phyloP scores from a whole-genome alignment of 2,113 vertebrate genomes.

The Chaenogobius annularis region DNA sequence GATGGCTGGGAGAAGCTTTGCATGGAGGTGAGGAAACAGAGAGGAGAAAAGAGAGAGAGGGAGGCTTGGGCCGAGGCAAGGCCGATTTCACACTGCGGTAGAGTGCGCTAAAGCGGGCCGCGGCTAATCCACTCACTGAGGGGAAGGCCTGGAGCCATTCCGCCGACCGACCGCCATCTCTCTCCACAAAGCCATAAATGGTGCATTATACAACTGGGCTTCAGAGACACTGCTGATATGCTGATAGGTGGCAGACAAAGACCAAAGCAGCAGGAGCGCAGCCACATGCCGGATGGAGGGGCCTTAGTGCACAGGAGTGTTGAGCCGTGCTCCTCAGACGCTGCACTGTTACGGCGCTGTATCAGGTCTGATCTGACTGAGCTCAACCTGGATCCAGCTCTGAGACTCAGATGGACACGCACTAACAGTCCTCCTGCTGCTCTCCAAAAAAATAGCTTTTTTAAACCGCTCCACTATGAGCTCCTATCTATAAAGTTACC shows the following conservation, averaged over 20 bases:
- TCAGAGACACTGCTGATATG: conserved; percentile 78
- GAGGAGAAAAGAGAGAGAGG: conserved; percentile 30
- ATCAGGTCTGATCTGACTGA: conserved; percentile 55
- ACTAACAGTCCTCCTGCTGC: conserved; percentile 48
- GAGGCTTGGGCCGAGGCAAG: conserved; percentile 59
- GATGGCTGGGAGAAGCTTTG: conserved; percentile 80
- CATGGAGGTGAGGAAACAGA: conserved; percentile 71
- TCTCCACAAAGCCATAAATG: conserved; percentile 75
- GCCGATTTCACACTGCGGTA: conserved; percentile 79
- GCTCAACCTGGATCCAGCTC: conserved; percentile 48
- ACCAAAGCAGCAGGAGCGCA: conserved; percentile 68
- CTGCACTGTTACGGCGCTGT: conserved; percentile 44
- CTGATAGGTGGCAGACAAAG: conserved; percentile 76
- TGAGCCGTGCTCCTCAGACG: conserved; percentile 40
- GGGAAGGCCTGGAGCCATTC: conserved; percentile 78
- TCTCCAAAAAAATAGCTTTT: conserved; percentile 53
- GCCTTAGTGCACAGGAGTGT: conserved; percentile 50
- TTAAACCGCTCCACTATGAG: conserved; percentile 36
- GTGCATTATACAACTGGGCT: conserved; percentile 75
- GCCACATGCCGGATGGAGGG: conserved; percentile 61
- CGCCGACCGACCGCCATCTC: conserved; percentile 68
- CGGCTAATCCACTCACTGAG: conserved; percentile 80
- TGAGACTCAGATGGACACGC: conserved; percentile 58
- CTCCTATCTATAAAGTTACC: conserved; percentile 68
- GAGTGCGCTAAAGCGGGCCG: conserved; percentile 75